Base-by-base conservation (phyloP, 2,797 vertebrate genomes). In the Anableps anableps region DNA sequence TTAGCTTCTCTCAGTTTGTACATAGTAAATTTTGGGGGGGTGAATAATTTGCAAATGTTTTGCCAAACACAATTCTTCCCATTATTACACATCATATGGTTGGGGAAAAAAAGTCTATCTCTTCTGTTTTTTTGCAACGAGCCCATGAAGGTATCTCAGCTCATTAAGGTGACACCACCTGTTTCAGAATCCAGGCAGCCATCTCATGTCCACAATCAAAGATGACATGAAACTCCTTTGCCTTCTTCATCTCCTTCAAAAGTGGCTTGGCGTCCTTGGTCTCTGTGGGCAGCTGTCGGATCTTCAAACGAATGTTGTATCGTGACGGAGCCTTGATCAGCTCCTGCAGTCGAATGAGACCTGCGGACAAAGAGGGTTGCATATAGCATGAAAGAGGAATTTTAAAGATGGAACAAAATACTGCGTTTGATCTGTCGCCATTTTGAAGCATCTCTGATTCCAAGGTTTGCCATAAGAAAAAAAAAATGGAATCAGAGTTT, bases 201-300 rank as follows among this genome's bases (percentile, higher is more conserved):
- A 99, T 99, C 94, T 98, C 98, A 86, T 99, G 98, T 81, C 98
- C 97, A 84, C 98, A 99, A 93, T 99, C 98, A 91, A 99, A 99
- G 92, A 99, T 99, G 80, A 99, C 97, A 23, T 99, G 98, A 91
- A 99, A 99, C 93, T 99, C 98, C 86, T 98, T 99, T 6, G 97
- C 97, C 94, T 97, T 97, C 95, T 99, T 99, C 98, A 99, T 99
- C 94, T 99, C 98, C 89, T 99, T 99, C 86, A 99, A 95, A 90
- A 99, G 96, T 38, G 98, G 98, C 93, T 99, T 99, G 95, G 98
- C 97, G 89, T 99, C 98, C 93, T 99, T 99, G 66, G 97, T 98
- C 92, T 99, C 98, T 68, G 96, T 96, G 90, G 98, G 97, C 88
- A 99, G 94, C 94, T 99, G 98, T 82, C 98, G 97, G 71, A 99